Percentiles rank a stretch among this genome's conserved stretches.
phyloP scores from a whole-genome alignment of 2,888 invertebrate genomes.

The Heliconius hortense region DNA sequence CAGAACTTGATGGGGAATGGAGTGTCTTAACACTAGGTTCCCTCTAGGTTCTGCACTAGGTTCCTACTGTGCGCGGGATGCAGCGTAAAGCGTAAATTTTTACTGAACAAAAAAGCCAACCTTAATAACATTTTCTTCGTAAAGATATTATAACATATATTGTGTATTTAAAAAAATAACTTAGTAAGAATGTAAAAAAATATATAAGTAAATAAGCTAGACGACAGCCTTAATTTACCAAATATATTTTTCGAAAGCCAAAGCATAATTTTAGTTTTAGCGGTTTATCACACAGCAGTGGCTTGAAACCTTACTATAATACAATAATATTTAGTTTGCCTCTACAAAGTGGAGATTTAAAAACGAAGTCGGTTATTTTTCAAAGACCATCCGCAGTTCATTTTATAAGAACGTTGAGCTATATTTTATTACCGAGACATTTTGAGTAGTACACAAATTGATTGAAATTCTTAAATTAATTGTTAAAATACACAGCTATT shows the following conservation, averaged over 20 bases:
- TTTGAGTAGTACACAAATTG: constrained; percentile 1
- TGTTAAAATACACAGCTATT: not conserved
- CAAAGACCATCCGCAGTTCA: constrained; percentile 6
- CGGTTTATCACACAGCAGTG: constrained; percentile 20
- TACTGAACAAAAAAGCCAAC: no score
- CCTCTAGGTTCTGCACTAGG: no score
- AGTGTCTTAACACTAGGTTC: no score
- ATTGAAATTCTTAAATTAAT: not conserved
- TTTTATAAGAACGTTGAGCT: not conserved
- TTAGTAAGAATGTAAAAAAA: not conserved
- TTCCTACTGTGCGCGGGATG: no score
- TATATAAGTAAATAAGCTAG: not conserved
- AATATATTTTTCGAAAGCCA: not conserved
- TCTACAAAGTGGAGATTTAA: constrained; percentile 18
- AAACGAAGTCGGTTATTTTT: constrained; percentile 18
- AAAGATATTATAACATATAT: not conserved
- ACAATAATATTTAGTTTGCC: constrained; percentile 12
- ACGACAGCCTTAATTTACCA: constrained; percentile 2
- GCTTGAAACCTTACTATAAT: not conserved
- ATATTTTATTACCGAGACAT: constrained; percentile 1
- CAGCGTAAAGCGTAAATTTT: no score
- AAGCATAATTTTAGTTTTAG: constrained; percentile 19
- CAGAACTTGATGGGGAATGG: no score
- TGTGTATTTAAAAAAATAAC: not conserved
- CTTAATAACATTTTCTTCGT: not conserved